Evolutionary conservation across 2,888 invertebrate genomes (phyloP).

Genomic region (Spisula subtruncata): DNA sequence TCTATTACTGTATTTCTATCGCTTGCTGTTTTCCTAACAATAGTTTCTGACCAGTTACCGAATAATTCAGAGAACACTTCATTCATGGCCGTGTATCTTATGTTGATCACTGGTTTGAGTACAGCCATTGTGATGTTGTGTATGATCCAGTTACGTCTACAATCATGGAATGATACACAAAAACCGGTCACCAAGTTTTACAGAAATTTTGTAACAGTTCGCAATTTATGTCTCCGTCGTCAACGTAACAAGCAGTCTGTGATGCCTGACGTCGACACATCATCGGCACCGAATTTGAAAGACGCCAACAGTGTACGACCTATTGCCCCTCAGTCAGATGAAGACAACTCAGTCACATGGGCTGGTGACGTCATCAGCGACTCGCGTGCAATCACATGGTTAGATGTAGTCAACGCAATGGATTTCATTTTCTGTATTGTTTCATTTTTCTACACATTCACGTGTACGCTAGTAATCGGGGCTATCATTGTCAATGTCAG

Average conservation of each 20-base stretch:
- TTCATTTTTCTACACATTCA: slow-evolving; percentile 11
- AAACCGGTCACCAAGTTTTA: slow-evolving; percentile 14
- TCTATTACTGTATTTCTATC: slow-evolving; percentile 46
- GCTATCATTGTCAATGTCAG: background rate
- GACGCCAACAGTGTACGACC: background rate
- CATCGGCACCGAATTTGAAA: background rate
- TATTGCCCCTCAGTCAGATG: too few relatives aligned
- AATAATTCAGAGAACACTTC: slow-evolving; percentile 44
- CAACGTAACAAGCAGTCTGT: background rate
- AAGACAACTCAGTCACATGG: too few relatives aligned
- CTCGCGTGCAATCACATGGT: background rate
- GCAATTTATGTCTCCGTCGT: background rate
- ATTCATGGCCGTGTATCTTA: slow-evolving; percentile 39
- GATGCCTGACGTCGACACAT: background rate
- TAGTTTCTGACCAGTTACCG: slow-evolving; percentile 34
- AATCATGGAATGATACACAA: background rate
- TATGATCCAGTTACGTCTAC: slow-evolving; percentile 24
- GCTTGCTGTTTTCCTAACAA: slow-evolving; percentile 44
- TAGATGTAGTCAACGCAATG: slow-evolving; percentile 18
- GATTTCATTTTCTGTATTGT: slow-evolving; percentile 25
- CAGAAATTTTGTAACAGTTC: background rate
- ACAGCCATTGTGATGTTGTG: slow-evolving; percentile 32
- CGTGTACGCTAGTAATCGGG: background rate
- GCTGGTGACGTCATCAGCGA: too few relatives aligned
- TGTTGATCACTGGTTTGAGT: slow-evolving; percentile 32